phyloP scores from a whole-genome alignment of 2,113 vertebrate genomes.

The Plestiodon gilberti region DNA sequence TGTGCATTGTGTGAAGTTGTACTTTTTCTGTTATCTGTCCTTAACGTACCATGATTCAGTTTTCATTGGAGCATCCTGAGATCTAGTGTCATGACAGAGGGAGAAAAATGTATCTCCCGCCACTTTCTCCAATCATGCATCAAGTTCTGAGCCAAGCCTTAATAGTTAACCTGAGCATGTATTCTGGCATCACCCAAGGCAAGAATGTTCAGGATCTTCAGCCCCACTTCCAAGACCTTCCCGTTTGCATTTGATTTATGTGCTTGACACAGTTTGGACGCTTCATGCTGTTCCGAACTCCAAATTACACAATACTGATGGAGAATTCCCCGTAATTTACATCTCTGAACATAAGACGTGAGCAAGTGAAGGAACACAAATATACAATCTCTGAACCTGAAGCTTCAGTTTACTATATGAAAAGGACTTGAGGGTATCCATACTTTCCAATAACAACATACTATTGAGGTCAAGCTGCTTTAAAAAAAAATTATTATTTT shows the following conservation, averaged over 20 bases:
- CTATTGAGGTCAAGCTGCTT: slow-evolving; percentile 53
- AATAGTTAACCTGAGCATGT: neutral
- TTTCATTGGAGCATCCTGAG: neutral
- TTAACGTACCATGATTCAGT: neutral
- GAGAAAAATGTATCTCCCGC: neutral
- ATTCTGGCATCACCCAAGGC: neutral
- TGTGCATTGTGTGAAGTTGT: neutral
- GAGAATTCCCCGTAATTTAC: neutral
- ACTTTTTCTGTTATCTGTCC: neutral
- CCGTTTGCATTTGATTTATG: neutral
- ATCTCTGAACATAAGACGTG: neutral
- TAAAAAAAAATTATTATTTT: neutral
- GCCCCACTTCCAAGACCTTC: neutral
- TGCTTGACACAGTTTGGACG: neutral
- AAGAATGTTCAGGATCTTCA: neutral
- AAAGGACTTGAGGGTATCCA: slow-evolving; percentile 52
- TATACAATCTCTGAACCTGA: neutral
- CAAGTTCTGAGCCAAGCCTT: neutral
- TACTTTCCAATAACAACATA: slow-evolving; percentile 51
- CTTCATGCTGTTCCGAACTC: neutral
- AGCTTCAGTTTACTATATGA: slow-evolving; percentile 25
- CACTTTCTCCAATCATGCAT: neutral
- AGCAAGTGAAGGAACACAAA: slow-evolving; percentile 49
- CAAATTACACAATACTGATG: no score
- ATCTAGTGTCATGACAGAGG: slow-evolving; percentile 8